Evolutionary conservation across 2,113 vertebrate species (phyloP).

Genomic region (Sclerurus mexicanus): DNA sequence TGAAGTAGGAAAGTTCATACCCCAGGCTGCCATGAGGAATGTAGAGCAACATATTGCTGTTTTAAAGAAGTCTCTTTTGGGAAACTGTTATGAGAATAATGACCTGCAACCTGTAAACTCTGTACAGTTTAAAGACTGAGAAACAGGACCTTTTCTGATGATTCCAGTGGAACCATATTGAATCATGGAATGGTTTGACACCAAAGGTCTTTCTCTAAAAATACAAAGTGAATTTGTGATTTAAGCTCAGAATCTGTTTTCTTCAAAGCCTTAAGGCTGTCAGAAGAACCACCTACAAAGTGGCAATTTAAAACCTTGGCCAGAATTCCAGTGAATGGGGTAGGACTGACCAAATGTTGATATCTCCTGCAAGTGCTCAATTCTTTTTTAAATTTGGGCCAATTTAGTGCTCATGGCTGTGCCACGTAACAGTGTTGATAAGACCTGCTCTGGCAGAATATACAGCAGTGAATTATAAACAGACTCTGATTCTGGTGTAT

Average conservation of each 20-base stretch:
- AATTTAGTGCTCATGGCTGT: neutral
- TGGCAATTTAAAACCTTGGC: neutral
- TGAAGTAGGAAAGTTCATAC: neutral
- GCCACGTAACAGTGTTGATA: neutral
- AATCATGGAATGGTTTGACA: neutral
- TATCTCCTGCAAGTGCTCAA: neutral
- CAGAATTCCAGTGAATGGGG: neutral
- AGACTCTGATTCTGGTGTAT: neutral
- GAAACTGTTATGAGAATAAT: neutral
- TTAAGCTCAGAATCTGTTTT: constrained; percentile 18
- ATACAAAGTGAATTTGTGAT: neutral
- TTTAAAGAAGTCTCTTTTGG: neutral
- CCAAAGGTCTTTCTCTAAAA: neutral
- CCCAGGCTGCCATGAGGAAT: neutral
- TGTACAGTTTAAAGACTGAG: neutral
- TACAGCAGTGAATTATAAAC: neutral
- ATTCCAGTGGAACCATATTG: neutral
- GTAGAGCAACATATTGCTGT: neutral
- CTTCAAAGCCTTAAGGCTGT: neutral
- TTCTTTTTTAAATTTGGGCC: neutral
- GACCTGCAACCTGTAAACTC: neutral
- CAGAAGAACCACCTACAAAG: neutral
- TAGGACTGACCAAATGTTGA: neutral
- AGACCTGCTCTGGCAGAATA: neutral
- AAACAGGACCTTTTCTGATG: neutral